Percentiles rank a stretch among this genome's conserved stretches.
Evolutionary conservation across 2,113 vertebrate species (phyloP).

Genomic region (Takifugu bimaculatus): DNA sequence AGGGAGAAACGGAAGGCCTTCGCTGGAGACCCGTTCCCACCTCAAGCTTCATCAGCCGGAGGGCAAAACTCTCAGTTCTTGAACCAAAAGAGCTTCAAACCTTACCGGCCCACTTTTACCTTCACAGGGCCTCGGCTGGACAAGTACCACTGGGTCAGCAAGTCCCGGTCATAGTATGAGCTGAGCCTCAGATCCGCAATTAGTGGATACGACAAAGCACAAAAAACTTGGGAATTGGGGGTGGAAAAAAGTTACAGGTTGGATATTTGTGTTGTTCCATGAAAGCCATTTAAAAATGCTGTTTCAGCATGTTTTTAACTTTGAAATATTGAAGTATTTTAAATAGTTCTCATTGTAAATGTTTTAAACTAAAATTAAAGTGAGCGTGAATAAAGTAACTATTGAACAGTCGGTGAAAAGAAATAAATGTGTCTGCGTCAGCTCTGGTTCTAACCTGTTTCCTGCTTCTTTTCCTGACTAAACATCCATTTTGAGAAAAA

Average conservation of each 20-base stretch:
- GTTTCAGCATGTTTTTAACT: constrained; percentile 57
- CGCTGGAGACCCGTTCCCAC: constrained; percentile 55
- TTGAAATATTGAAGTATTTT: constrained; percentile 39
- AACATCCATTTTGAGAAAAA: background rate
- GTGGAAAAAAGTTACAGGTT: background rate
- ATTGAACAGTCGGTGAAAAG: constrained; percentile 59
- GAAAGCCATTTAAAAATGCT: constrained; percentile 45
- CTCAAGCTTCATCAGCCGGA: constrained; percentile 23
- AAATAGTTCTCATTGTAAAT: constrained; percentile 26
- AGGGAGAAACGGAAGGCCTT: constrained; percentile 74
- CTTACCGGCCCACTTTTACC: constrained; percentile 54
- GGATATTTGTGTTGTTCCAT: constrained; percentile 22
- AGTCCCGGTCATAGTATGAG: constrained; percentile 62
- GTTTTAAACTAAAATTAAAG: constrained; percentile 50
- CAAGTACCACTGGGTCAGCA: constrained; percentile 93
- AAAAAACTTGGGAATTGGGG: background rate
- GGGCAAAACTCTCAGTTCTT: constrained; percentile 21
- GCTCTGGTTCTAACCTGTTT: constrained; percentile 5
- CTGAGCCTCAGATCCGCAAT: background rate
- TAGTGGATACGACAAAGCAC: background rate
- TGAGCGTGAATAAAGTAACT: constrained; percentile 67
- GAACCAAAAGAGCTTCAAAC: constrained; percentile 69
- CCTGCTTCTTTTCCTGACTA: background rate
- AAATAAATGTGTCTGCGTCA: constrained; percentile 50
- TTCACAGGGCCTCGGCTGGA: constrained; percentile 79